Evolutionary conservation across 2,888 invertebrate genomes (phyloP).

Genomic region (Oasisia sp.): DNA sequence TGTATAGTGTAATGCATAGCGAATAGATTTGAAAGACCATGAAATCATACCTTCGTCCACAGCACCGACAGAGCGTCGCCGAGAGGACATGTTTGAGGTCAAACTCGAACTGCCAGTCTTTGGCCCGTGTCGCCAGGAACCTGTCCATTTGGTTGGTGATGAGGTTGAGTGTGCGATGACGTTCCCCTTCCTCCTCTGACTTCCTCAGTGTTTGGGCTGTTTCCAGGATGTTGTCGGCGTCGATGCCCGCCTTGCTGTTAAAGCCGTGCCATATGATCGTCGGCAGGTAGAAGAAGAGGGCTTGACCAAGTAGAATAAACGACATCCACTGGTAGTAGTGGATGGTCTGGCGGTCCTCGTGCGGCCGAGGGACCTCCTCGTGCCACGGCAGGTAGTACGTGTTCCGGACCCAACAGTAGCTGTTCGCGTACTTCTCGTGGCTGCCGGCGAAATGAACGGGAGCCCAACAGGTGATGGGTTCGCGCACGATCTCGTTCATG

Average conservation of each 20-base stretch:
- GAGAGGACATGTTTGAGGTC: conserved; percentile 30
- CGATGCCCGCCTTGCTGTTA: conserved; percentile 38
- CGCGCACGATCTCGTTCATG: conserved; percentile 34
- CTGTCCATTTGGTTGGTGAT: conserved; percentile 35
- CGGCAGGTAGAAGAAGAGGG: conserved; percentile 61
- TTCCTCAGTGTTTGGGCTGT: conserved; percentile 28
- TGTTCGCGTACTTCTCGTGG: conserved; percentile 41
- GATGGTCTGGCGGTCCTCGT: conserved; percentile 32
- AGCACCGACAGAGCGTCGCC: conserved; percentile 29
- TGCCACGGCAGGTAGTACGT: conserved; percentile 45
- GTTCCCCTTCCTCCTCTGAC: conserved; percentile 17
- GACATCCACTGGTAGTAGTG: conserved; percentile 33
- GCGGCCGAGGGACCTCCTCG: conserved; percentile 34
- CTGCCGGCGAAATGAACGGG: conserved; percentile 43
- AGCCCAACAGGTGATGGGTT: conserved; percentile 45
- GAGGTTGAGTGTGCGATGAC: conserved; percentile 19
- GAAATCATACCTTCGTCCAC: conserved; percentile 29
- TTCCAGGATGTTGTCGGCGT: conserved; percentile 37
- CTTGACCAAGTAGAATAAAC: conserved; percentile 29
- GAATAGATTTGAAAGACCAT: neutral
- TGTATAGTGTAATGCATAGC: neutral
- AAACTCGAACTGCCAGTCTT: conserved; percentile 21
- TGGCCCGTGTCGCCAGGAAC: conserved; percentile 26
- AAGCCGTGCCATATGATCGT: conserved; percentile 56
- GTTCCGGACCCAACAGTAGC: conserved; percentile 48